These are phyloP conservation scores for Myopa testacea DNA, from an alignment of 2,888 invertebrate species.

Conservation along the genomic window DNA sequence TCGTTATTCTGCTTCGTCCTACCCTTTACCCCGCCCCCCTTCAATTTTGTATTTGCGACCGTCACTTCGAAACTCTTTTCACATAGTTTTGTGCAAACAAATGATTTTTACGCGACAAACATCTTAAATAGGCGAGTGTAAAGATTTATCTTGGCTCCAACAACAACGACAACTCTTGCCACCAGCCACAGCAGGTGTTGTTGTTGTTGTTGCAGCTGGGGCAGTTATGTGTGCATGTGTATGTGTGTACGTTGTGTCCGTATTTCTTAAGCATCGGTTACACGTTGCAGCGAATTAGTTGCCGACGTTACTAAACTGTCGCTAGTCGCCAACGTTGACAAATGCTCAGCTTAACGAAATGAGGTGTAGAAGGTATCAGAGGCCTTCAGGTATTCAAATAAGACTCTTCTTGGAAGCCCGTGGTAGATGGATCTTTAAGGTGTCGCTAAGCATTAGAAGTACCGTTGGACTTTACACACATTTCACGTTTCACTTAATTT, in stretches of 20 bases:
- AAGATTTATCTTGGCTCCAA: constrained; percentile 48
- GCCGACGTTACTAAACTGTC: constrained; percentile 35
- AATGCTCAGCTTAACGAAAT: background rate
- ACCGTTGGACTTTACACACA: too few relatives aligned
- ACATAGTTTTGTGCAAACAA: constrained; percentile 15
- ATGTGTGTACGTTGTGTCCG: too few relatives aligned
- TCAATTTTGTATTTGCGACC: background rate
- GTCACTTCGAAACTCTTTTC: background rate
- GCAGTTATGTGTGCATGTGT: background rate
- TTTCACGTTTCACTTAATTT: too few relatives aligned
- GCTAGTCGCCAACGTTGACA: constrained; percentile 7
- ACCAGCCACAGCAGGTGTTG: constrained; percentile 9
- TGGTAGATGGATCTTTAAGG: too few relatives aligned
- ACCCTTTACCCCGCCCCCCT: background rate
- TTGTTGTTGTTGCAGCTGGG: constrained; percentile 20
- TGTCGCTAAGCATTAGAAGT: too few relatives aligned
- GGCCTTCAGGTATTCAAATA: too few relatives aligned
- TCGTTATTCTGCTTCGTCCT: background rate
- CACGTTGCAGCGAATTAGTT: constrained; percentile 47
- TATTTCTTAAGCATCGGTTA: constrained; percentile 16
- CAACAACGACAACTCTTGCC: constrained; percentile 15
- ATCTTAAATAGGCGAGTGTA: constrained; percentile 51
- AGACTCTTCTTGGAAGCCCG: too few relatives aligned
- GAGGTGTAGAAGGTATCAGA: background rate
- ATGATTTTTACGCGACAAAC: constrained; percentile 50